Evolutionary conservation across 1,140 invertebrate species (phyloP), one percentile per base, ranked within the genome.

Genomic region (Drosophila hydei): DNA sequence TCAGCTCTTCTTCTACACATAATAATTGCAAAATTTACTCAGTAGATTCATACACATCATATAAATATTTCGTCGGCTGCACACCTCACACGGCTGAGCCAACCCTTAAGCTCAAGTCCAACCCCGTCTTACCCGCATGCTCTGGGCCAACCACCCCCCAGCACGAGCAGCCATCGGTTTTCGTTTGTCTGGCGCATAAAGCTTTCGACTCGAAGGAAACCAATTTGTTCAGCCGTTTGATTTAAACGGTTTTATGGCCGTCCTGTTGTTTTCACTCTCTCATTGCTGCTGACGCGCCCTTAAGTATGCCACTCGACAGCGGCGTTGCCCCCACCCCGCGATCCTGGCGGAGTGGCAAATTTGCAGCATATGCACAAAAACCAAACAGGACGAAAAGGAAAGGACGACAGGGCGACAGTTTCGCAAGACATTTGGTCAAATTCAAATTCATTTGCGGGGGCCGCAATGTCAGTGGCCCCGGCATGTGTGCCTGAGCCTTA

Each of bases 141-240:
- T 3, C 5, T 18, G 0, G 9, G 27, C 23, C 54, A 11, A 6
- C 59, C 47, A 51, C 33, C 61, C 56, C 18, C 25, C 30, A 33
- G 9, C n/a, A n/a, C n/a, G 30, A 11, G 30, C 54, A 52, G 25
- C 54, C 47, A 69, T 64, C 62, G 63, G 71, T 23, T 81, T 68
- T 81, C 74, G 74, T 72, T 73, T 81, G 78, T 75, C 74, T 61
- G 69, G 51, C 65, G 78, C 78, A 84, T 87, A 87, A 84, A 84
- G 80, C 80, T 87, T 84, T 87, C 80, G 81, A 74, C 80, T 81
- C 75, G 83, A 87, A 88, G 83, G 83, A 88, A 88, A 88, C 84
- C 83, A 88, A 88, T 88, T 88, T 88, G 83, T 88, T 88, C 83
- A 88, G 83, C 79, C 78, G 83, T 88, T 89, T 88, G 83, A 88